These are phyloP conservation scores for Pseudolycoriella hygida DNA, from an alignment of 2,888 invertebrate genomes.

Conservation along the genomic window DNA sequence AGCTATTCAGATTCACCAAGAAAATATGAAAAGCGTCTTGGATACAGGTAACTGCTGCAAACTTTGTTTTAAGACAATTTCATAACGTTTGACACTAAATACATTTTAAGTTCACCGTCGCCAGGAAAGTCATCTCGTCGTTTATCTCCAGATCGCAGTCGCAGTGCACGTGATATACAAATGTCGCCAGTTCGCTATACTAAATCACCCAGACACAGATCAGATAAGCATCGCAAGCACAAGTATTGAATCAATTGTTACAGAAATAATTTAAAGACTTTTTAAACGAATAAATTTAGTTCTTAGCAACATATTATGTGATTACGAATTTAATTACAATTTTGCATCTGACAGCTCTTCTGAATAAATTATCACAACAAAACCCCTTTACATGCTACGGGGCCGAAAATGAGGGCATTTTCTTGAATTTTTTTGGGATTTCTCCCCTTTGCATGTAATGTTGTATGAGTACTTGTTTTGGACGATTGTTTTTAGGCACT, in stretches of 20 bases:
- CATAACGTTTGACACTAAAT: background rate
- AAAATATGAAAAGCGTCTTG: conserved; percentile 12
- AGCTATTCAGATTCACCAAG: conserved; percentile 20
- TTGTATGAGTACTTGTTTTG: too few species aligned
- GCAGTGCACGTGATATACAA: conserved; percentile 14
- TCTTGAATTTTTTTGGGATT: too few species aligned
- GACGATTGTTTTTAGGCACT: too few species aligned
- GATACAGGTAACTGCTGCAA: background rate
- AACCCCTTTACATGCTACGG: too few species aligned
- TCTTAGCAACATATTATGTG: too few species aligned
- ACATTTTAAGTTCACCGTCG: conserved; percentile 13
- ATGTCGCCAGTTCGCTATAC: conserved; percentile 21
- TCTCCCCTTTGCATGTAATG: too few species aligned
- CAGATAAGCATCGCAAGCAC: conserved; percentile 33
- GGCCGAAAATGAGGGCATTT: too few species aligned
- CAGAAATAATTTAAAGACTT: too few species aligned
- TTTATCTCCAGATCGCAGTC: conserved; percentile 12
- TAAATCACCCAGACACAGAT: conserved; percentile 15
- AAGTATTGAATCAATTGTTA: conserved; percentile 27
- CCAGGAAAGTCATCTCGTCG: conserved; percentile 11
- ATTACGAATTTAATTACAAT: too few species aligned
- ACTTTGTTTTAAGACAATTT: background rate
- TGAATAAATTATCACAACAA: too few species aligned
- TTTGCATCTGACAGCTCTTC: too few species aligned
- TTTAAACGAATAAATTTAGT: too few species aligned